Evolutionary conservation across 2,888 invertebrate genomes (phyloP), one percentile per base, ranked within the genome.

Genomic region (Agrilus cyanescens): DNA sequence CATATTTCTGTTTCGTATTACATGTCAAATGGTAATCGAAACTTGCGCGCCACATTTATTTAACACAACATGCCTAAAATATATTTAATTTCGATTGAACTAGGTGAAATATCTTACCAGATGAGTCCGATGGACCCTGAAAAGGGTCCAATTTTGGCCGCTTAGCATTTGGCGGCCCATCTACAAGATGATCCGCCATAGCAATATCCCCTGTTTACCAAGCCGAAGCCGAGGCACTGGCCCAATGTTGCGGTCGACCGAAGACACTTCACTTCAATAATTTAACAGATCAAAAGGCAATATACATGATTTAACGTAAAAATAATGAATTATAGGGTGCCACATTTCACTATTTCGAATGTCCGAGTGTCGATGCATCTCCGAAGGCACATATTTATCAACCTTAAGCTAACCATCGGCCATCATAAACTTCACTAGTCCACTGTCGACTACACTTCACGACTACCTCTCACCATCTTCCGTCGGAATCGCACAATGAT

Each of bases 111-210:
- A 64, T 70, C 78, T 80, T 71, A 85, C 85, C 85, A 67, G 84
- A 78, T 60, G 82, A 76, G 69, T 85, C 85, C 57, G 84, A 80
- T 60, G 83, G 78, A 66, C 82, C 81, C 74, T 83, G 83, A 69
- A 83, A 85, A 66, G 82, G 78, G 74, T 85, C 82, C 72, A 93
- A 82, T 75, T 93, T 93, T 67, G 84, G 85, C 81, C 93, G 84
- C 82, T 94, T 93, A 68, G 68, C 64, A 68, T 83, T 89, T 71
- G 93, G 90, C 80, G 91, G 93, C 74, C 91, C 91, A 75, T 89
- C 89, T 72, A 81, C 82, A 70, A 87, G 80, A 76, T 87, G 87
- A 80, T 93, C 93, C 76, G 89, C 89, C 93, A 93, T 93, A 59
- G 61, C 60, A 58, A 56, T 58, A 58, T 62, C 61, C 60, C 72